Evolutionary conservation across 2,888 invertebrate genomes (phyloP).

Genomic region (Tenthredo mesomela): DNA sequence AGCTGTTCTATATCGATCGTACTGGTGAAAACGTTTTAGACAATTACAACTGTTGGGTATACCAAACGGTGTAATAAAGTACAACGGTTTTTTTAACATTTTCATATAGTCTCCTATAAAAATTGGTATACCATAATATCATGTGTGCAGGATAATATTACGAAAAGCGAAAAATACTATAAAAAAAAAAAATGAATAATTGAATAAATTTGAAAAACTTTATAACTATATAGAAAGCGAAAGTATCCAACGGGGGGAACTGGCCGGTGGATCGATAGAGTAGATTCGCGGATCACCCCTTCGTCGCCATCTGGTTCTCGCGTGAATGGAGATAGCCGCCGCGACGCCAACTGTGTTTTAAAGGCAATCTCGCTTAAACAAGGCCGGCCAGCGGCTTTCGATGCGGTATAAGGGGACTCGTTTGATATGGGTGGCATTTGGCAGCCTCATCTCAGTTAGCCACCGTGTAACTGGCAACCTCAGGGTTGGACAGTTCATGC

Average conservation of each 20-base stretch:
- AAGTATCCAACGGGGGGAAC: neutral
- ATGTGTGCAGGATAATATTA: neutral
- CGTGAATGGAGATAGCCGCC: slow-evolving; percentile 58
- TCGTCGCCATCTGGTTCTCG: slow-evolving; percentile 42
- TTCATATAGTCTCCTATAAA: neutral
- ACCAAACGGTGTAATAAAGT: neutral
- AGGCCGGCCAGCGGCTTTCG: neutral
- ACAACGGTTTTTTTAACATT: neutral
- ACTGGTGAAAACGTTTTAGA: slow-evolving; percentile 23
- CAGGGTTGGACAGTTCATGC: slow-evolving; percentile 42
- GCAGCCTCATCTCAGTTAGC: slow-evolving; percentile 54
- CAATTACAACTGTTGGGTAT: neutral
- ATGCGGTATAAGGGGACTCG: slow-evolving; percentile 21
- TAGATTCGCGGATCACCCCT: slow-evolving; percentile 20
- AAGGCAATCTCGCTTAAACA: slow-evolving; percentile 61
- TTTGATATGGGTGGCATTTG: slow-evolving; percentile 56
- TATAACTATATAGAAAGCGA: slow-evolving; percentile 16
- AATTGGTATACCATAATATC: no score
- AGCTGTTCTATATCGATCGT: neutral
- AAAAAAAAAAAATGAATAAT: slow-evolving; percentile 7
- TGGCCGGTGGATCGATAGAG: slow-evolving; percentile 29
- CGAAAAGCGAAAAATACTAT: neutral
- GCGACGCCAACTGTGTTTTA: slow-evolving; percentile 66
- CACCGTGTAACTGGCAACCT: slow-evolving; percentile 44
- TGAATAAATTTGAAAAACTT: neutral